phyloP scores from a whole-genome alignment of 2,113 vertebrate species.

The Mirza zaza region DNA sequence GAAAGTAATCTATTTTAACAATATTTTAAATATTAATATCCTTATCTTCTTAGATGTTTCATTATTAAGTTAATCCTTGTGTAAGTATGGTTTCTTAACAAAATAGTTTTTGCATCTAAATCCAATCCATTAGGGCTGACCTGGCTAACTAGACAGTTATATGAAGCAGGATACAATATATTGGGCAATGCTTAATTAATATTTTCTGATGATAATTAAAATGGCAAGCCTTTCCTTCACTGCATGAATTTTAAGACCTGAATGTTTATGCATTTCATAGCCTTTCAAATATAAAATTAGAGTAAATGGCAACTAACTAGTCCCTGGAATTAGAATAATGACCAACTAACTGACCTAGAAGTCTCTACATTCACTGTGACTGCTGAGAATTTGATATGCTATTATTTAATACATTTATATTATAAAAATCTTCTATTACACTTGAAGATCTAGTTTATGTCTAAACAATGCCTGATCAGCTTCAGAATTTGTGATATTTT shows the following conservation, averaged over 20 bases:
- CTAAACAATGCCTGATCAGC: background rate
- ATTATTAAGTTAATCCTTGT: background rate
- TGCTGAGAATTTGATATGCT: background rate
- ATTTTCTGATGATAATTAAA: constrained; percentile 26
- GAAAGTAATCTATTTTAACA: background rate
- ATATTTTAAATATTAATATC: background rate
- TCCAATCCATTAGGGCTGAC: background rate
- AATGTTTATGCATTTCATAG: background rate
- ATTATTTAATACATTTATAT: background rate
- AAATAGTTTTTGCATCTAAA: constrained; percentile 26
- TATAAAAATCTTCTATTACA: background rate
- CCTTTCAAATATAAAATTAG: background rate
- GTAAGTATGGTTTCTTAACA: background rate
- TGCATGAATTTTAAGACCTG: background rate
- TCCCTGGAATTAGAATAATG: background rate
- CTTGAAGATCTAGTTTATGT: background rate
- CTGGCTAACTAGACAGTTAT: background rate
- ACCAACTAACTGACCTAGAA: background rate
- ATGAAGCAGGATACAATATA: background rate
- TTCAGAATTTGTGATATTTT: background rate
- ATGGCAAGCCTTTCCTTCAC: background rate
- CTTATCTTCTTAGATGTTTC: background rate
- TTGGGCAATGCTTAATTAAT: constrained; percentile 9
- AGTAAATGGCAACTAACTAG: background rate
- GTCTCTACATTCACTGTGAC: background rate